Conservation (phyloP, 2,888 invertebrate genomes). For the Trissonchulus sp. region DNA sequence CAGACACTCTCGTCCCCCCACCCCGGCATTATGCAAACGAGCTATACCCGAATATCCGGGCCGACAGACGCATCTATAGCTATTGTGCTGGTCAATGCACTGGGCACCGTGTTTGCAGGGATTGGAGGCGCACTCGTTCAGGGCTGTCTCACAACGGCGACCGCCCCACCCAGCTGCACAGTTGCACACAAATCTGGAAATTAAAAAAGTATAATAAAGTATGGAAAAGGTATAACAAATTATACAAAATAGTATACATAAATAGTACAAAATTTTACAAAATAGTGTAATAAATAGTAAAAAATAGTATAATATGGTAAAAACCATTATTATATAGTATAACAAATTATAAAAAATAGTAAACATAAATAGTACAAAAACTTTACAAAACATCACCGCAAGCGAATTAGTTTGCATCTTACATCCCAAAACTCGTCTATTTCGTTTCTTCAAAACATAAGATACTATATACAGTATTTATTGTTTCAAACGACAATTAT, state of each 20-base stretch:
- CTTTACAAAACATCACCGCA: no score
- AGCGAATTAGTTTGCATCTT: no score
- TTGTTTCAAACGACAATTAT: no score
- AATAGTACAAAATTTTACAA: not conserved
- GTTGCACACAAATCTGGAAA: constrained; percentile 15
- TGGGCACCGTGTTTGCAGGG: constrained; percentile 88
- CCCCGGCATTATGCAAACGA: no score
- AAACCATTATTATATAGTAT: no score
- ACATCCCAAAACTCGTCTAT: no score
- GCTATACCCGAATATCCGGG: constrained; percentile 20
- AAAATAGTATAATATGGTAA: no score
- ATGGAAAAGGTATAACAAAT: not conserved
- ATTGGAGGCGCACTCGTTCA: constrained; percentile 68
- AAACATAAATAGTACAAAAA: no score
- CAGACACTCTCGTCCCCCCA: no score
- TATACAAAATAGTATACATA: not conserved
- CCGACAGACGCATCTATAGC: constrained; percentile 10
- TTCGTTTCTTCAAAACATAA: no score
- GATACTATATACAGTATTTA: no score
- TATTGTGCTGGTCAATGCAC: constrained; percentile 61
- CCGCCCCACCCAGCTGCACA: constrained; percentile 20
- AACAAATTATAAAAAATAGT: no score
- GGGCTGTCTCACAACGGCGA: constrained; percentile 28
- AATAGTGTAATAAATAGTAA: not conserved
- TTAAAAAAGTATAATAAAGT: not conserved